Evolutionary conservation across 2,888 invertebrate genomes (phyloP).

Genomic region (Drosophila histrio): DNA sequence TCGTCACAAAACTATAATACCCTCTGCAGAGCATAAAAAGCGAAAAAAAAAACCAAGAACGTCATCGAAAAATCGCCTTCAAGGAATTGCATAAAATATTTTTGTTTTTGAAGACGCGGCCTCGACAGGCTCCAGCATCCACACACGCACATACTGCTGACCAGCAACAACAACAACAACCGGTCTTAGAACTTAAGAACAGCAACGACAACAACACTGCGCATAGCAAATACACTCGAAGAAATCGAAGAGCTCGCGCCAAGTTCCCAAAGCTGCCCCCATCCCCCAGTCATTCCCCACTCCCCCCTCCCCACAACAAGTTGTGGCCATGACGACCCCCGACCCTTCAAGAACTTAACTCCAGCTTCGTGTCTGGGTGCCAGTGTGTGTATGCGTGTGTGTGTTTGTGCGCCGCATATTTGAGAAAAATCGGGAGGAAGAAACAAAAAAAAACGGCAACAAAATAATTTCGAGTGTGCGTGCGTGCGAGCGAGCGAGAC

Average conservation of each 20-base stretch:
- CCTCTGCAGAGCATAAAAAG: too few relatives aligned
- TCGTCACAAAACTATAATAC: too few relatives aligned
- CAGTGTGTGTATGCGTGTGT: conserved; percentile 5
- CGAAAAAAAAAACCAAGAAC: conserved; percentile 16
- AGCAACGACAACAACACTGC: conserved; percentile 23
- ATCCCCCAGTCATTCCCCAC: background rate
- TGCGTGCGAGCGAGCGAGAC: conserved; percentile 37
- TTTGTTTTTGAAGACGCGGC: conserved; percentile 70
- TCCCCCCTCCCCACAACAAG: conserved; percentile 44
- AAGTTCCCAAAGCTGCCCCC: conserved; percentile 39
- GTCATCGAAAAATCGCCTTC: conserved; percentile 67
- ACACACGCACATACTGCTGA: conserved; percentile 46
- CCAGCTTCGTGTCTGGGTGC: conserved; percentile 33
- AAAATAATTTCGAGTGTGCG: conserved; percentile 71
- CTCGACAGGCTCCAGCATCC: conserved; percentile 62
- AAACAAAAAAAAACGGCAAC: conserved; percentile 64
- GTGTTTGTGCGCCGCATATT: conserved; percentile 66
- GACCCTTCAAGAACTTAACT: conserved; percentile 64
- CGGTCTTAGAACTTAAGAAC: conserved; percentile 59
- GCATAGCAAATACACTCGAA: conserved; percentile 69
- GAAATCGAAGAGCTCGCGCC: conserved; percentile 56
- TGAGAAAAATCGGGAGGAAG: conserved; percentile 51
- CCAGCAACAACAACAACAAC: conserved; percentile 69
- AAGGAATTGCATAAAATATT: conserved; percentile 80
- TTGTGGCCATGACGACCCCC: conserved; percentile 64